Evolutionary conservation across 2,888 invertebrate genomes (phyloP).

Genomic region (Lacanobia wlatinum): DNA sequence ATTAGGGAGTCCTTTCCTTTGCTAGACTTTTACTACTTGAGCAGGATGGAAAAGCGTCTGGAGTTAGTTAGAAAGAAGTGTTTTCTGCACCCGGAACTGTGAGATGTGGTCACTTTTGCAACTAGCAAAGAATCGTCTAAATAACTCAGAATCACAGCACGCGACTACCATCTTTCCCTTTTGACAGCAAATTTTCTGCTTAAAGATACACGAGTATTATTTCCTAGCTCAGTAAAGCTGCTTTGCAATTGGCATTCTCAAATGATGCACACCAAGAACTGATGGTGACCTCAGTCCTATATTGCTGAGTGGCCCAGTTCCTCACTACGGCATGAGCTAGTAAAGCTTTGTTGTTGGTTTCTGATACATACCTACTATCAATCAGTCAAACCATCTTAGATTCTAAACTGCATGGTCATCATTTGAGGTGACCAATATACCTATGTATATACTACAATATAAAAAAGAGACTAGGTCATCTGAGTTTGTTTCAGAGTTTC

Average conservation of each 20-base stretch:
- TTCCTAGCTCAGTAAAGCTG: background rate
- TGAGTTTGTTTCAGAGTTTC: background rate
- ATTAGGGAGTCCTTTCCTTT: constrained; percentile 34
- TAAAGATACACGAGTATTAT: background rate
- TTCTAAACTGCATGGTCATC: too few relatives aligned
- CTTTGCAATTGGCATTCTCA: background rate
- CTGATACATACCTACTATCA: background rate
- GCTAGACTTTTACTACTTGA: constrained; percentile 28
- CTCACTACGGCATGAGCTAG: too few relatives aligned
- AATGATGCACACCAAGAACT: background rate
- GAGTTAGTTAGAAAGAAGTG: background rate
- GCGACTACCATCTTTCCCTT: constrained; percentile 8
- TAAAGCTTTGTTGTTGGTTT: background rate
- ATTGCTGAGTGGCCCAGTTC: too few relatives aligned
- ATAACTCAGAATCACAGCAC: constrained; percentile 9
- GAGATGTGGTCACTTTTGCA: background rate
- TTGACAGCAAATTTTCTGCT: constrained; percentile 5
- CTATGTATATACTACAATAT: too few relatives aligned
- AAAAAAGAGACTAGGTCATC: background rate
- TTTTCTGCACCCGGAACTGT: background rate
- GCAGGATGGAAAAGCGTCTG: background rate
- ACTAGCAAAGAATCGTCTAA: background rate
- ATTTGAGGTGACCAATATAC: too few relatives aligned
- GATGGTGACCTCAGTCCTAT: too few relatives aligned
- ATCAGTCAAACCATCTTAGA: too few relatives aligned